These are phyloP conservation scores for Liasis olivaceus DNA, from an alignment of 2,797 vertebrate genomes.

Conservation along the genomic window DNA sequence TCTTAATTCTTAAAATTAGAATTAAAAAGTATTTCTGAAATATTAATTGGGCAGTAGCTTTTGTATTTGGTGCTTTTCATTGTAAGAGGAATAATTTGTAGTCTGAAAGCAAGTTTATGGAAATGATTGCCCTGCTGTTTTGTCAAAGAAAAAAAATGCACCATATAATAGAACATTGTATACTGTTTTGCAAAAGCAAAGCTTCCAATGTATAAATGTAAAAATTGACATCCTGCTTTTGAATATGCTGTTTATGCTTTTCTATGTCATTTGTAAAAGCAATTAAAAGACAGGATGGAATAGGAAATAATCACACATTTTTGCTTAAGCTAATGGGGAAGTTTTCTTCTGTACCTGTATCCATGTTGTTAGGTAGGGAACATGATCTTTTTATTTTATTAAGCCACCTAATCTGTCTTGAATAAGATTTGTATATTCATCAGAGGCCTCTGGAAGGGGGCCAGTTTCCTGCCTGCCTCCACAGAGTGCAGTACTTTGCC, in stretches of 20 bases:
- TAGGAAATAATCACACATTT: neutral
- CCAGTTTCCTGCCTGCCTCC: slow-evolving; percentile 80
- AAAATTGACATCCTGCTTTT: slow-evolving; percentile 39
- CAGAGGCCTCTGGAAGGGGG: slow-evolving; percentile 73
- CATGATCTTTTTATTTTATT: slow-evolving; percentile 26
- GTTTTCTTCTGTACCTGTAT: slow-evolving; percentile 14
- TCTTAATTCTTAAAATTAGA: neutral
- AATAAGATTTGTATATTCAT: slow-evolving; percentile 34
- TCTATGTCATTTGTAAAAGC: slow-evolving; percentile 24
- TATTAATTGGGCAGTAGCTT: neutral
- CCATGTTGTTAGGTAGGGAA: neutral
- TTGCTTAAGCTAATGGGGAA: slow-evolving; percentile 32
- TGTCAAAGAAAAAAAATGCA: neutral
- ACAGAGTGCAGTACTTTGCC: slow-evolving; percentile 68
- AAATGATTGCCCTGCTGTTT: slow-evolving; percentile 3
- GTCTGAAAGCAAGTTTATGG: neutral
- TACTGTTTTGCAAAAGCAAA: slow-evolving; percentile 2
- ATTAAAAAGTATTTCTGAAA: neutral
- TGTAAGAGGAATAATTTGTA: neutral
- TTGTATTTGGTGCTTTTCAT: neutral
- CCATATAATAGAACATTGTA: neutral
- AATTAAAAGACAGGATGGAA: slow-evolving; percentile 17
- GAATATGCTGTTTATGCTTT: neutral
- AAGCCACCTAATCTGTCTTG: slow-evolving; percentile 41
- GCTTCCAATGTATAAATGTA: slow-evolving; percentile 14